A percentile compares a stretch with the other conserved stretches of the same genome.
Conservation (phyloP, 1,140 invertebrate genomes). For the Aphelinus certus region DNA sequence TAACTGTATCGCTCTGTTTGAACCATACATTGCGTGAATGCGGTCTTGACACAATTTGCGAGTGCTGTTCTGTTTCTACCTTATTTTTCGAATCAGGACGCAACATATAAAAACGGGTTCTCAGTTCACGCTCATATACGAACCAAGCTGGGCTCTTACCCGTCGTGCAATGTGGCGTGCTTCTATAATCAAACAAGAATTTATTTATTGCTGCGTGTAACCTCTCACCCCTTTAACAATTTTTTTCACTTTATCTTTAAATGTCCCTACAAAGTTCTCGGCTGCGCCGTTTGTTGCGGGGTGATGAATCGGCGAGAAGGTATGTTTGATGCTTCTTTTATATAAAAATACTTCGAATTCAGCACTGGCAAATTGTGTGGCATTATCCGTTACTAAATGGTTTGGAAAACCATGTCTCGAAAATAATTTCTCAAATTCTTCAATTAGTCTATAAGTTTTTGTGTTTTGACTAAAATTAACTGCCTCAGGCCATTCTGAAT, state of each 20-base stretch:
- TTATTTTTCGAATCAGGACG: too few species aligned
- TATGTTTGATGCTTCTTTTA: constrained; percentile 35
- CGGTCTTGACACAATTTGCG: too few species aligned
- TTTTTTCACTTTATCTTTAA: constrained; percentile 17
- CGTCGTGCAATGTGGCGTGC: constrained; percentile 1
- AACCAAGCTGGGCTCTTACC: background rate
- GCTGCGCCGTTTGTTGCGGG: constrained; percentile 39
- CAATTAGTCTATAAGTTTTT: constrained; percentile 4
- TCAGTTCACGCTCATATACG: constrained; percentile 1
- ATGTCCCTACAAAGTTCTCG: constrained; percentile 31
- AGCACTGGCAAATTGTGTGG: constrained; percentile 40
- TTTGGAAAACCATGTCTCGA: constrained; percentile 39
- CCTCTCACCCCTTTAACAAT: constrained; percentile 9
- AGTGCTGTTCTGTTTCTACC: too few species aligned
- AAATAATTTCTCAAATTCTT: background rate
- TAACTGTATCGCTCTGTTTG: too few species aligned
- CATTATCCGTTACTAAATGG: constrained; percentile 46
- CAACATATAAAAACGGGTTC: background rate
- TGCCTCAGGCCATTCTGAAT: background rate
- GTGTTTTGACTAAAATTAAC: constrained; percentile 25
- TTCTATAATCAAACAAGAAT: constrained; percentile 11
- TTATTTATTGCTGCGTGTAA: background rate
- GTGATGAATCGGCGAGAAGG: constrained; percentile 42
- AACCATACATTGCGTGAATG: too few species aligned
- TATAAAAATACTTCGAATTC: constrained; percentile 41